Percentiles rank a stretch among this genome's conserved stretches.
These are phyloP conservation scores for Hypomecis punctinalis DNA, from an alignment of 2,888 invertebrate genomes.

Conservation along the genomic window DNA sequence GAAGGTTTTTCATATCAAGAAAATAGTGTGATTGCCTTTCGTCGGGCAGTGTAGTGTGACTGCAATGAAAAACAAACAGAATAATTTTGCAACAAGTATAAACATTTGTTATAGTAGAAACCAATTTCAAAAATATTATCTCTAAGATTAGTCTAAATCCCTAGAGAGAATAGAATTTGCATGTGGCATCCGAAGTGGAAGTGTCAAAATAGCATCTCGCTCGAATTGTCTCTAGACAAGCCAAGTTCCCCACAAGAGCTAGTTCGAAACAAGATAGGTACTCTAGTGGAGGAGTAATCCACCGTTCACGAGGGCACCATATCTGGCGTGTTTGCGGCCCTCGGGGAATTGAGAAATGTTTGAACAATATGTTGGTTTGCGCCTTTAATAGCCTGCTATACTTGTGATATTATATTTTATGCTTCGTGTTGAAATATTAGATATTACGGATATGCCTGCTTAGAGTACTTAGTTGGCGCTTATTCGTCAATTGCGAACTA, in stretches of 20 bases:
- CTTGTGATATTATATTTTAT: neutral
- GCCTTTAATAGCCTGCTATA: slow-evolving; percentile 36
- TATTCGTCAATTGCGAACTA: neutral
- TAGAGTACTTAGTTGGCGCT: neutral
- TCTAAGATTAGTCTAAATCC: neutral
- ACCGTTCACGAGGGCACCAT: slow-evolving; percentile 45
- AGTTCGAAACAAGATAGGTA: slow-evolving; percentile 13
- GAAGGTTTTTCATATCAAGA: too few relatives aligned
- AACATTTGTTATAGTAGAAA: too few relatives aligned
- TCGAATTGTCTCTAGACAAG: slow-evolving; percentile 8
- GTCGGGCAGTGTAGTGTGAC: too few relatives aligned
- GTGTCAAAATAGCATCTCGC: slow-evolving; percentile 6
- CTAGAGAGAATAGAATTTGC: neutral
- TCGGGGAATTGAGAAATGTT: slow-evolving; percentile 56
- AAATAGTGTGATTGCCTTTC: too few relatives aligned
- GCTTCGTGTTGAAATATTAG: slow-evolving; percentile 12
- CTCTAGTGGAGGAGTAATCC: slow-evolving; percentile 32
- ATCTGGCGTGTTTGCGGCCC: slow-evolving; percentile 47
- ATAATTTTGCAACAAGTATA: too few relatives aligned
- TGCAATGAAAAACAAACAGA: too few relatives aligned
- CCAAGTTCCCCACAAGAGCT: slow-evolving; percentile 8
- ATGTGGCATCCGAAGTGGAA: neutral
- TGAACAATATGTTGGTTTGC: slow-evolving; percentile 57
- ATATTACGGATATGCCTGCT: neutral
- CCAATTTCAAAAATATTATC: too few relatives aligned